phyloP scores from a whole-genome alignment of 2,888 invertebrate genomes.

The Spisula solida region DNA sequence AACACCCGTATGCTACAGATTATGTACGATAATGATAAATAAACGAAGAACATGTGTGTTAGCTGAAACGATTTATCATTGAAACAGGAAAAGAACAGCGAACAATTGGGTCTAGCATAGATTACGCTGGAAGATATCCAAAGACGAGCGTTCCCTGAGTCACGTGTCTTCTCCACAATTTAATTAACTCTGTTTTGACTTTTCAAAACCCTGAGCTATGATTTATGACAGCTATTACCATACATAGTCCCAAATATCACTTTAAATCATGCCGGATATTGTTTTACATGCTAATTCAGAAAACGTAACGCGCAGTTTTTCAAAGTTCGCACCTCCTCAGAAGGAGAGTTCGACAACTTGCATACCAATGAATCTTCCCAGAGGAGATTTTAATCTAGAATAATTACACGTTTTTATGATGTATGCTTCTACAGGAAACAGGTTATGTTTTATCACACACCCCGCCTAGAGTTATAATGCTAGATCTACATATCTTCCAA shows the following conservation, averaged over 20 bases:
- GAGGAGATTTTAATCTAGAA: conserved; percentile 25
- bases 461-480: conserved; percentile 38
- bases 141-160: neutral
- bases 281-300: neutral
- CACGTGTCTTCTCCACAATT: neutral
- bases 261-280: neutral
- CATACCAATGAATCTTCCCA: conserved; percentile 24
- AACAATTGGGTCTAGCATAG: neutral
- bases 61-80: conserved; percentile 11
- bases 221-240: conserved; percentile 12
- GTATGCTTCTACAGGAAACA: conserved; percentile 11
- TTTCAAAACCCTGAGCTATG: conserved; percentile 12
- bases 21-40: conserved; percentile 24
- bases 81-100: neutral
- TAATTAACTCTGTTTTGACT: conserved; percentile 8
- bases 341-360: neutral
- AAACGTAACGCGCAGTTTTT: conserved; percentile 4
- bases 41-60: conserved; percentile 19
- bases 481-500: conserved; percentile 23
- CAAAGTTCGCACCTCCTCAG: conserved; percentile 1
- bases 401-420: conserved; percentile 27
- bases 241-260: conserved; percentile 2
- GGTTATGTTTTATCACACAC: conserved; percentile 28
- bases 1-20: conserved; percentile 4
- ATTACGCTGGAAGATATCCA: neutral